Base-by-base conservation (phyloP, 2,113 vertebrate genomes). In the Myiagra hebetior region DNA sequence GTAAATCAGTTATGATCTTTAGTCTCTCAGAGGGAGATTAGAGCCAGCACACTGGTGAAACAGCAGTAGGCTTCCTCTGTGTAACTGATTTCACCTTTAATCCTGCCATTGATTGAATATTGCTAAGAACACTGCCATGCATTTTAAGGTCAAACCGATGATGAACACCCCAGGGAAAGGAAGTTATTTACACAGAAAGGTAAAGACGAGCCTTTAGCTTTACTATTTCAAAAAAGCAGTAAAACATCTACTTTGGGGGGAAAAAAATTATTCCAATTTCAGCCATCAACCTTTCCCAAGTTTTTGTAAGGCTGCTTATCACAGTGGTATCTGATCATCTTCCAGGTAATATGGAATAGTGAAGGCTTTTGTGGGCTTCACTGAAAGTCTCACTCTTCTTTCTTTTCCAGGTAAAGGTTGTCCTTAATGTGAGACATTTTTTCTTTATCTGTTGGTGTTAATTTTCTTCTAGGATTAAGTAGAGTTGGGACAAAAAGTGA, bases 1-100 rank as follows among this genome's bases (percentile, higher is more conserved):
- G 97, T 96, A 97, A 98, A 98, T 98, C 98, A 98, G 98, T 98
- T 98, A 98, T 98, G 97, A 98, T 98, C 98, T 98, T 98, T 98
- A 98, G 97, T 98, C 96, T 98, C 97, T 97, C 63, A 7, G 91
- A 96, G 97, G 85, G 96, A 98, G 97, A 97, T 97, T 97, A 98
- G 96, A 98, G 96, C 91, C 89, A 91, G 95, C 96, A 97, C 96
- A 97, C 95, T 97, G 98, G 95, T 97, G 97, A 97, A 98, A 96
- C 97, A 98, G 97, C 96, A 96, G 97, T 96, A 96, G 96, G 94
- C 90, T 97, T 96, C 78, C 96, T 92, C 91, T 96, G 95, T 96
- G 95, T 96, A 97, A 97, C 97, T 98, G 98, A 98, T 98, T 98
- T 98, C 96, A 96, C 97, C 97, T 97, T 97, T 98, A 98, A 97